A percentile compares a stretch with the other conserved stretches of the same genome.
Evolutionary conservation across 2,797 vertebrate genomes (phyloP).

Genomic region (Serranus cabrilla): DNA sequence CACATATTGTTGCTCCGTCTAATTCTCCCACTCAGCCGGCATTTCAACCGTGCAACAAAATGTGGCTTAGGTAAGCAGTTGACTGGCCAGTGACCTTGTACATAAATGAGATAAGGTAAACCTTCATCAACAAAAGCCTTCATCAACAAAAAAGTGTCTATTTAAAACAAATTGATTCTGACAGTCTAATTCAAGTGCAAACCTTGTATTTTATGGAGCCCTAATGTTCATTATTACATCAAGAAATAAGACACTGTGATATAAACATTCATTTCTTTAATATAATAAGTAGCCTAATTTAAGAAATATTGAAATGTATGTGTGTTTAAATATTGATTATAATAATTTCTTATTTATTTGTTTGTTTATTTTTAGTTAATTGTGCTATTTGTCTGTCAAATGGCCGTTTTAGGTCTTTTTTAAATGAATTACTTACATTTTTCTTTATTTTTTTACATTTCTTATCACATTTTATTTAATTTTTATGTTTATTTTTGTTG

Average conservation of each 20-base stretch:
- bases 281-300: neutral
- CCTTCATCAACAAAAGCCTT: constrained; percentile 33
- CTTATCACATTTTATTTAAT: no score
- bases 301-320: neutral
- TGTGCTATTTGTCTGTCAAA: no score
- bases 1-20: constrained; percentile 46
- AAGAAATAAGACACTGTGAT: constrained; percentile 1
- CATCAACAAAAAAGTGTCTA: neutral
- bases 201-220: constrained; percentile 1
- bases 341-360: no score
- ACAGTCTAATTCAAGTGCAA: neutral
- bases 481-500: no score
- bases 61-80: constrained; percentile 44
- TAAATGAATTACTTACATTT: no score
- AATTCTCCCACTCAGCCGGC: constrained; percentile 40
- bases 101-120: constrained; percentile 25
- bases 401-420: no score
- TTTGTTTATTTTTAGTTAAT: no score
- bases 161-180: constrained; percentile 8
- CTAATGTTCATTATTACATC: neutral
- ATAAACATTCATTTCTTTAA: neutral
- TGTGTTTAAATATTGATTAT: no score
- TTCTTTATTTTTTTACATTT: no score
- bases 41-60: constrained; percentile 43
- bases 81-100: constrained; percentile 49